These are phyloP conservation scores for Cryptoleucopteryx plumbea DNA, from an alignment of 2,113 vertebrate species.

Conservation along the genomic window DNA sequence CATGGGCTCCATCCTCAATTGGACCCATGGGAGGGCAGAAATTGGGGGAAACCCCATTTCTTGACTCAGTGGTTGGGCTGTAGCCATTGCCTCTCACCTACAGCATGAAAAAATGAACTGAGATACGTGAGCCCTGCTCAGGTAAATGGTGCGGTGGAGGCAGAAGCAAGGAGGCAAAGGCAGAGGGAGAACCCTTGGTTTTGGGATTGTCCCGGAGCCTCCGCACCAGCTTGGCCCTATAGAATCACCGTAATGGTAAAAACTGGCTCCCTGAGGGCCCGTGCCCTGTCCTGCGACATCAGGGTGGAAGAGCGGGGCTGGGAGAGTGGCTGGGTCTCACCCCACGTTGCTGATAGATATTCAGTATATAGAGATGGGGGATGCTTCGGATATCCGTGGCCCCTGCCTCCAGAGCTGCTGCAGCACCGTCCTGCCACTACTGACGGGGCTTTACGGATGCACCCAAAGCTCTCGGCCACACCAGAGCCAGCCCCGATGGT, in stretches of 20 bases:
- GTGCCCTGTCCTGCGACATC: accelerated
- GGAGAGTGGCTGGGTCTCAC: background rate
- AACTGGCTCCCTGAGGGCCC: accelerated
- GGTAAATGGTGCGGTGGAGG: accelerated
- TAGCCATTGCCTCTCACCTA: background rate
- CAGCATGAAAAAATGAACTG: accelerated
- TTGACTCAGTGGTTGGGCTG: accelerated
- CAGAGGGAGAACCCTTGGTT: background rate
- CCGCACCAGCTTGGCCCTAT: accelerated
- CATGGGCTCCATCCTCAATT: accelerated
- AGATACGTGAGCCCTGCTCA: background rate
- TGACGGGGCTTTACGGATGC: accelerated
- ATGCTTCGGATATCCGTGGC: accelerated
- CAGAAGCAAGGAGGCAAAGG: background rate
- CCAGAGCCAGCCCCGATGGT: background rate
- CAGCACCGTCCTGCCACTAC: accelerated
- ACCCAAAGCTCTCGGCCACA: accelerated
- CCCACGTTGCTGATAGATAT: accelerated
- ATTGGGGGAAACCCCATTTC: background rate
- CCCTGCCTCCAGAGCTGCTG: background rate
- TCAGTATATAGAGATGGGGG: accelerated
- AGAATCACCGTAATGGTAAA: accelerated
- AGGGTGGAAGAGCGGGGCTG: background rate
- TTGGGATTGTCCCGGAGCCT: background rate
- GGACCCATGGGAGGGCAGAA: accelerated